Evolutionary conservation across 2,113 vertebrate genomes (phyloP), one percentile per base, ranked within the genome.

Genomic region (Tichodroma muraria): DNA sequence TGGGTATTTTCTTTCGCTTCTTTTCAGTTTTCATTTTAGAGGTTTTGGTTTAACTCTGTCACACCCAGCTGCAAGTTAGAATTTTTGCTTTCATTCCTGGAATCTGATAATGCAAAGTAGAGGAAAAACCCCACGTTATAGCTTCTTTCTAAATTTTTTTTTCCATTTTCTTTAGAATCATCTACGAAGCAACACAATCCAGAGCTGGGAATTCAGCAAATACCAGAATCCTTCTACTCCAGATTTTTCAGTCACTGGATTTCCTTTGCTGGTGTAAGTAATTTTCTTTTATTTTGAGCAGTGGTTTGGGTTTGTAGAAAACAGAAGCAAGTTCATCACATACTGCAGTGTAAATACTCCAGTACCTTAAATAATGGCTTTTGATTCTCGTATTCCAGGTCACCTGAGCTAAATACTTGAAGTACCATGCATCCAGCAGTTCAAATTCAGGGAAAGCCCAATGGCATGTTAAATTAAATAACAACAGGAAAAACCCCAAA

Each of bases 221-320:
- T 97, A 89, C 93, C 97, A 56, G 69, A 97, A 83, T 98, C 98
- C 19, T 91, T 97, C 92, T 99, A 99, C 70, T 96, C 97, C 59
- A 98, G 42, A 69, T 96, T 99, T 69, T 99, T 98, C 96, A 99
- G 98, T 94, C 98, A 98, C 94, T 99, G 99, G 99, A 85, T 99
- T 64, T 98, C 99, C 54, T 97, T 99, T 64, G 81, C 98, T 56
- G 99, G 98, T 96, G 99, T 99, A 97, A 97, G 98, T 98, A 89
- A 79, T 68, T 94, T 80, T 71, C 16, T 54, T 83, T 85, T 73
- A 40, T 81, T 95, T 91, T 73, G 31, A 85, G 33, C 8, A 16
- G 35, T 57, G 16, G 11, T 88, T 80, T 81, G 11, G 40, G n/a
- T 42, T 19, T 59, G 21, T 70, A 61, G 31, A 68, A 80, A 71